Conservation (phyloP, 2,888 invertebrate genomes). For the Conistra vaccinii region DNA sequence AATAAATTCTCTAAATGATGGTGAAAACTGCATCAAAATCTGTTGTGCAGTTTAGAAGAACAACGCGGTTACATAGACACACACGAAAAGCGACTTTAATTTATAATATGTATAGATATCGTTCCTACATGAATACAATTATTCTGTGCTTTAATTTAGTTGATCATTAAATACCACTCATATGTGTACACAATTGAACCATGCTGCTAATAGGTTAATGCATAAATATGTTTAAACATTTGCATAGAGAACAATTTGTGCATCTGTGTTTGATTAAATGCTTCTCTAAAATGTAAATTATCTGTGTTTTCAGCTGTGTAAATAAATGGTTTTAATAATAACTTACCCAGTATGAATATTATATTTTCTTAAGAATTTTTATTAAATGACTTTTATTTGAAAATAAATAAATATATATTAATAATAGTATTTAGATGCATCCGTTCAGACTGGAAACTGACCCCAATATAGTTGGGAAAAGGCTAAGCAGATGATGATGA, state of each 20-base stretch:
- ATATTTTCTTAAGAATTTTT: not conserved
- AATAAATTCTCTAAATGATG: too few relatives aligned
- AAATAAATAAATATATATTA: not conserved
- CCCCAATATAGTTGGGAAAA: not conserved
- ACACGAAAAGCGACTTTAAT: not conserved
- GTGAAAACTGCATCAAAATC: not conserved
- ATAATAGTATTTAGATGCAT: not conserved
- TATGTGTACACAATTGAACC: conserved; percentile 3
- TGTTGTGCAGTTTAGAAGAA: not conserved
- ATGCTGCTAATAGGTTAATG: conserved; percentile 23
- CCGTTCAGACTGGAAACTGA: not conserved
- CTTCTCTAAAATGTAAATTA: not conserved
- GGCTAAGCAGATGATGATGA: not conserved
- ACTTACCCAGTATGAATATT: not conserved
- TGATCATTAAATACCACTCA: conserved; percentile 9
- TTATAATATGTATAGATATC: not conserved
- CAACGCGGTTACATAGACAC: not conserved
- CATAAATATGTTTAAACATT: conserved; percentile 32
- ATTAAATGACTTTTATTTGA: not conserved
- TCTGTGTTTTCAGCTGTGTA: not conserved
- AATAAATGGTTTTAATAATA: not conserved
- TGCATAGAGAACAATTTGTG: not conserved
- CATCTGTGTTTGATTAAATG: conserved; percentile 3
- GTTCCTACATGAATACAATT: not conserved
- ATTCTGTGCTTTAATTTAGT: conserved; percentile 12